Conservation (phyloP, 2,797 vertebrate species). For the Hydrolagus colliei region DNA sequence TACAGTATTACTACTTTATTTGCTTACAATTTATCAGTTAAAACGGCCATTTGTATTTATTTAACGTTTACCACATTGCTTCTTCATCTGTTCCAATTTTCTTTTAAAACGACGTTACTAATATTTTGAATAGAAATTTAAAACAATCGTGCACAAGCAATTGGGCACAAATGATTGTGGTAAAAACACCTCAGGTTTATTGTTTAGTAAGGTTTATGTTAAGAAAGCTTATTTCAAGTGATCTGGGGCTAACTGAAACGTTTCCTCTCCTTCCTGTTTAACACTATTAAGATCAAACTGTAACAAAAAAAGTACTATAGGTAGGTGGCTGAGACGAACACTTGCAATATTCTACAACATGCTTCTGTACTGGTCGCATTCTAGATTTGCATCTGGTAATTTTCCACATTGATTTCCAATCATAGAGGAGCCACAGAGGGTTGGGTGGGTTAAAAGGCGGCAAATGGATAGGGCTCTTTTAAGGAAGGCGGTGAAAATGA, state of each 20-base stretch:
- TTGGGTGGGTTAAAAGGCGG: too few species aligned
- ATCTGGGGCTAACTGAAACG: background rate
- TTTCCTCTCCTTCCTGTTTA: background rate
- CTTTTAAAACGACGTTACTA: too few species aligned
- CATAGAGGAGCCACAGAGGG: background rate
- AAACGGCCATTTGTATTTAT: background rate
- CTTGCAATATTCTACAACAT: background rate
- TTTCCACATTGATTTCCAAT: background rate
- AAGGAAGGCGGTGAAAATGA: background rate
- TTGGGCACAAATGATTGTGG: background rate
- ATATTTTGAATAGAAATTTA: constrained; percentile 16
- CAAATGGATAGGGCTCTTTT: background rate
- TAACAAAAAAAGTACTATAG: background rate
- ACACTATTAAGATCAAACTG: background rate
- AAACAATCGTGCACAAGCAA: background rate
- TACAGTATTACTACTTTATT: background rate
- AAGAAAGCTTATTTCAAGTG: background rate
- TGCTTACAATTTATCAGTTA: background rate
- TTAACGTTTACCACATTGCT: background rate
- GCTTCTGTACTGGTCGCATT: background rate
- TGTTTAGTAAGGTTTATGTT: too few species aligned
- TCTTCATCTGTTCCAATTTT: background rate
- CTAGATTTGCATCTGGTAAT: background rate
- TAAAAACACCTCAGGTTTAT: background rate
- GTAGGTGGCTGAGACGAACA: background rate